Base-by-base conservation (phyloP, 1,140 invertebrate species). In the Drosophila murphyi region DNA sequence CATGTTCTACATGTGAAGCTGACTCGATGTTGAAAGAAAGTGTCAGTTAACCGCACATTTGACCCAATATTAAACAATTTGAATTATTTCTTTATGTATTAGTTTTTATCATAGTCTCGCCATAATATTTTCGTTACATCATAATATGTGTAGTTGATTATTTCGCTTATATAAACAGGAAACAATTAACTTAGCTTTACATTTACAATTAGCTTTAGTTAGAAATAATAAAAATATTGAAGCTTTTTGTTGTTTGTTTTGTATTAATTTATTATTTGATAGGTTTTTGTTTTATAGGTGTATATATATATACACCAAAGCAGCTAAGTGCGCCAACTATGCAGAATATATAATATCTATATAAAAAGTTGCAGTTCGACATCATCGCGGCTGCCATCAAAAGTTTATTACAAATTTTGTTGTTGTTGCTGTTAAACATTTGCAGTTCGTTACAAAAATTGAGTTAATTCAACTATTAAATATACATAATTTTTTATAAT, bases 151-250 rank as follows among this genome's bases (percentile, higher is more conserved):
- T 76, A 62, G 56, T 79, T 88, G 76, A 70, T 83, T 77, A 72
- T 78, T 86, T 87, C 56, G 85, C 83, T 87, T 87, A 87, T 74
- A 83, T 70, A 87, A 88, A 87, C 83, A 87, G 83, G 83, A 87
- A 87, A 87, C 83, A 88, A 88, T 82, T 82, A 87, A 82, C 83
- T 87, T 87, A 88, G 70, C 80, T 75, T 86, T 86, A 86, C 52
- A 72, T 81, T 65, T 86, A 81, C 75, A 85, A 69, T 85, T 86
- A 86, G 70, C 69, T 82, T 88, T 87, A 82, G 75, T 80, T 87
- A 88, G 69, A 87, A 87, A 87, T 82, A 87, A 87, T 82, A 82
- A 88, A 87, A 87, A 87, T 87, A 87, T 87, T 87, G 83, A 87
- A 87, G 83, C 83, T 82, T 87, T 76, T 59, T 34, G 10, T 81